Evolutionary conservation across 2,113 vertebrate species (phyloP).

Genomic region (Xenopus tropicalis): DNA sequence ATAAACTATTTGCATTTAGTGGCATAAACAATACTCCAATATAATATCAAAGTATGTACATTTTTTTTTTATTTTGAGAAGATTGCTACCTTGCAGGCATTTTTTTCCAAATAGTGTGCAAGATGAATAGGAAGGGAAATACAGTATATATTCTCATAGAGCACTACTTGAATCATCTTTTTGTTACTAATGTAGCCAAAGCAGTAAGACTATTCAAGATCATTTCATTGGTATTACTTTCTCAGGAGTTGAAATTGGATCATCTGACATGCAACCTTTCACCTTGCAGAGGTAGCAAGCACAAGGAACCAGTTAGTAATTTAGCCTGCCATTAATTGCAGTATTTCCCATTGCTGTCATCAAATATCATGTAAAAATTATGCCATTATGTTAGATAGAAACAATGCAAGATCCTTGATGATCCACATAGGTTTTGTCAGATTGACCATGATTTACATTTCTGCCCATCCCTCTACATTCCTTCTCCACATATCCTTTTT

Average conservation of each 20-base stretch:
- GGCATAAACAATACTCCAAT: too few relatives aligned
- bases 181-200: too few relatives aligned
- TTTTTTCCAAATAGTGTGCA: too few relatives aligned
- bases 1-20: too few relatives aligned
- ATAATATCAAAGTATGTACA: too few relatives aligned
- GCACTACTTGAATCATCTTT: too few relatives aligned
- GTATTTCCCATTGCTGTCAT: conserved; percentile 59
- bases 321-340: conserved; percentile 52
- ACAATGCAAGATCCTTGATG: conserved; percentile 51
- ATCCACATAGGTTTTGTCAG: conserved; percentile 48
- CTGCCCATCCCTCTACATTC: background rate
- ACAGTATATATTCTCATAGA: too few relatives aligned
- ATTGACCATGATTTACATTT: conserved; percentile 33
- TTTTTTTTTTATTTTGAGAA: too few relatives aligned
- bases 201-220: too few relatives aligned
- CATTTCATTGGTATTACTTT: conserved; percentile 11
- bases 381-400: conserved; percentile 55
- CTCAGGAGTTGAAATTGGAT: conserved; percentile 55
- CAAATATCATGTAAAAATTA: conserved; percentile 60
- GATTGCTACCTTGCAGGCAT: too few relatives aligned
- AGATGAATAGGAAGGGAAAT: too few relatives aligned
- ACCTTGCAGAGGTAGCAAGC: conserved; percentile 55
- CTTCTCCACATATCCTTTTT: conserved; percentile 8
- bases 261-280: conserved; percentile 58
- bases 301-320: conserved; percentile 62